Percentiles rank a stretch among this genome's conserved stretches.
phyloP scores from a whole-genome alignment of 2,113 vertebrate genomes.

The Nibea coibor region DNA sequence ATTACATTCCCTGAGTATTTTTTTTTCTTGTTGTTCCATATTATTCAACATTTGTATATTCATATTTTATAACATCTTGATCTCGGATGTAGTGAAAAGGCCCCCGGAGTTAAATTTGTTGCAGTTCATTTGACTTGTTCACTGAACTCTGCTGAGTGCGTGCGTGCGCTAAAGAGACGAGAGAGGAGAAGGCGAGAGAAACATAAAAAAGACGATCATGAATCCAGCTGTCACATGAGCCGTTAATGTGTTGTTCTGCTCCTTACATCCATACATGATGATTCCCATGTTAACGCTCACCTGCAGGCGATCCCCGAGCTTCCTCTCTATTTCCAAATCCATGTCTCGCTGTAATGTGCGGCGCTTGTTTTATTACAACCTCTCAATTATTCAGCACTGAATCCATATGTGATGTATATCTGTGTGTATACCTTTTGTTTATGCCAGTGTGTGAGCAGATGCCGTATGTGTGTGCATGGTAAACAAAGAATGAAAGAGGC shows the following conservation, averaged over 20 bases:
- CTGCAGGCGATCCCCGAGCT: slow-evolving; percentile 59
- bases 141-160: slow-evolving; percentile 33
- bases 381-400: slow-evolving; percentile 81
- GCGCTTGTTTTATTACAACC: slow-evolving; percentile 71
- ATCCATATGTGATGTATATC: slow-evolving; percentile 48
- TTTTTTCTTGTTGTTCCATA: slow-evolving; percentile 21
- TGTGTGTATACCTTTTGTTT: slow-evolving; percentile 9
- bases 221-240: slow-evolving; percentile 51
- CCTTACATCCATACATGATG: slow-evolving; percentile 54
- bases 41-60: slow-evolving; percentile 60
- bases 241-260: slow-evolving; percentile 20
- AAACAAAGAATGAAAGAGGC: slow-evolving; percentile 14
- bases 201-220: slow-evolving; percentile 12
- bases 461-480: not conserved
- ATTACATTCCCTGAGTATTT: slow-evolving; percentile 33
- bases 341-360: slow-evolving; percentile 50
- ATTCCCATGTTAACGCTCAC: slow-evolving; percentile 65
- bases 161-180: not conserved
- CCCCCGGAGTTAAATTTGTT: slow-evolving; percentile 61
- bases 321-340: slow-evolving; percentile 13
- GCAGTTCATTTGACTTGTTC: slow-evolving; percentile 54
- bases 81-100: slow-evolving; percentile 40
- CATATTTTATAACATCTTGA: slow-evolving; percentile 51
- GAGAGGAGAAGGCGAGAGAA: not conserved
- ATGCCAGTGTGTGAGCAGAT: not conserved